These are phyloP conservation scores for Hydrotaea diabolus DNA, from an alignment of 2,888 invertebrate genomes.

Conservation along the genomic window DNA sequence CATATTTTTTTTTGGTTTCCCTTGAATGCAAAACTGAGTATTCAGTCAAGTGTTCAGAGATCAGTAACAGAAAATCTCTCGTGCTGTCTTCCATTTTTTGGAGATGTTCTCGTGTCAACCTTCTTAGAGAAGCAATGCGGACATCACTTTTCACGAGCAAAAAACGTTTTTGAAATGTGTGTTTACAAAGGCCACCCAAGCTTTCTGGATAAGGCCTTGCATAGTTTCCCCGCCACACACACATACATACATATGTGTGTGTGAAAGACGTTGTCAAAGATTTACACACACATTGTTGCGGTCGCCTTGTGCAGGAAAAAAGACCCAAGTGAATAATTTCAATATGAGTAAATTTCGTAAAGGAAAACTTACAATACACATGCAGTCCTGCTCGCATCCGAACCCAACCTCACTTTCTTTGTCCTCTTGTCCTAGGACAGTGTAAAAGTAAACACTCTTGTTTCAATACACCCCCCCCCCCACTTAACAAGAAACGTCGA, in stretches of 20 bases:
- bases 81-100: too few relatives aligned
- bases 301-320: slow-evolving; percentile 16
- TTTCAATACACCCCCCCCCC: slow-evolving; percentile 27
- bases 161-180: too few relatives aligned
- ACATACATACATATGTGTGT: neutral
- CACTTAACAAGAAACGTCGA: slow-evolving; percentile 5
- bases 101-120: too few relatives aligned
- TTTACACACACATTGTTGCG: neutral
- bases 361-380: neutral
- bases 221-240: neutral
- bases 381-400: neutral
- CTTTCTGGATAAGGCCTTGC: too few relatives aligned
- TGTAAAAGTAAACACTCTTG: slow-evolving; percentile 66
- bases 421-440: slow-evolving; percentile 65
- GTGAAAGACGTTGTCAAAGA: neutral
- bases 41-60: too few relatives aligned
- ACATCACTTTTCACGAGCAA: too few relatives aligned
- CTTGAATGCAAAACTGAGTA: too few relatives aligned
- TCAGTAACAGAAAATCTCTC: too few relatives aligned
- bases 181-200: too few relatives aligned
- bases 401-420: neutral
- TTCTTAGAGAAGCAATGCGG: too few relatives aligned
- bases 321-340: slow-evolving; percentile 38
- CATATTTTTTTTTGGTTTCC: too few relatives aligned
- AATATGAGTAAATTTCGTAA: slow-evolving; percentile 1